Conservation (phyloP, 2,113 vertebrate genomes). For the Pogona vitticeps region DNA sequence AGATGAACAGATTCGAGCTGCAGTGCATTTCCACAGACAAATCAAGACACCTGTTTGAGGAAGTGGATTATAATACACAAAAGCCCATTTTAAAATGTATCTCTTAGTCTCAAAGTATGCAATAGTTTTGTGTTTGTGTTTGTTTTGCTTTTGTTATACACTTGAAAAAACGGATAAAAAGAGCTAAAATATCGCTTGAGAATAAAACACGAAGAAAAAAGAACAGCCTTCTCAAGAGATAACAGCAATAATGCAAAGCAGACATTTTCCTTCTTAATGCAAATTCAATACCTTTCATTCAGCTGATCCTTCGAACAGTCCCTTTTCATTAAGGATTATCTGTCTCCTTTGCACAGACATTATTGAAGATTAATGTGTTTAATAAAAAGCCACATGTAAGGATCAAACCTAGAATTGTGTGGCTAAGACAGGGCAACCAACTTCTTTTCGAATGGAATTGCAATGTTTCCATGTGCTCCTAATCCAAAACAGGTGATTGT, state of each 20-base stretch:
- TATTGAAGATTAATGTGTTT: conserved; percentile 67
- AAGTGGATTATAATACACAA: too few relatives aligned
- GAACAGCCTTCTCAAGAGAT: conserved; percentile 38
- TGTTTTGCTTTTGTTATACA: too few relatives aligned
- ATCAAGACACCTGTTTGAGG: too few relatives aligned
- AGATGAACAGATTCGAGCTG: too few relatives aligned
- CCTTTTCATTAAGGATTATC: conserved; percentile 62
- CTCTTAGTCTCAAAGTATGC: too few relatives aligned
- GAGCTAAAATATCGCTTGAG: conserved; percentile 15
- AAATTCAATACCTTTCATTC: conserved; percentile 53
- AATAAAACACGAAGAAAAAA: conserved; percentile 33
- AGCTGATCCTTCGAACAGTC: conserved; percentile 59
- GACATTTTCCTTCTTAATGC: conserved; percentile 35
- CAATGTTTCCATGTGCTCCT: conserved; percentile 25
- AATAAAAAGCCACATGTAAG: conserved; percentile 57
- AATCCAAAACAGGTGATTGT: conserved; percentile 46
- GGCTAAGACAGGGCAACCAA: conserved; percentile 60
- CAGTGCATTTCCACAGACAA: too few relatives aligned
- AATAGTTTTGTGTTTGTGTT: too few relatives aligned
- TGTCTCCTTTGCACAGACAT: conserved; percentile 57
- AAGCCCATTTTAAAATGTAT: too few relatives aligned
- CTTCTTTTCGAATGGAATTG: conserved; percentile 50
- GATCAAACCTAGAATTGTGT: conserved; percentile 56
- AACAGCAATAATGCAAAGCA: conserved; percentile 52
- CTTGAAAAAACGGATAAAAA: conserved; percentile 28